These are phyloP conservation scores for Microctonus brassicae DNA, from an alignment of 2,888 invertebrate genomes.

Conservation along the genomic window DNA sequence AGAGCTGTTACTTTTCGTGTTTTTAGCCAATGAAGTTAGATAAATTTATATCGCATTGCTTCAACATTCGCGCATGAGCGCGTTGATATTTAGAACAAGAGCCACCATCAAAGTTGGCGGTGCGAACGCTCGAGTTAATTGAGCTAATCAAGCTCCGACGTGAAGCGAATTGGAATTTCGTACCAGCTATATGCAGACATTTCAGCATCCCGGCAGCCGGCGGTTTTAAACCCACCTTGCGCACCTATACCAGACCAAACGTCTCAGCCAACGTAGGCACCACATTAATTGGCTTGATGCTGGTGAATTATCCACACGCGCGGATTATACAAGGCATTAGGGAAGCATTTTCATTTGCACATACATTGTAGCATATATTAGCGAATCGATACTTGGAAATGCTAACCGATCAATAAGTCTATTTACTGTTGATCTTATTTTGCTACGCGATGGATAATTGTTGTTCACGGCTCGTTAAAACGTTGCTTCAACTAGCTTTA, in stretches of 20 bases:
- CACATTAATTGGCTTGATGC: slow-evolving; percentile 45
- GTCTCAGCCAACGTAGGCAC: slow-evolving; percentile 20
- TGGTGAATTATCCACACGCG: slow-evolving; percentile 42
- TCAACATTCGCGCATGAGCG: background rate
- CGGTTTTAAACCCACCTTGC: slow-evolving; percentile 18
- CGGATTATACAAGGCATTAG: background rate
- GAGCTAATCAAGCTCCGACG: slow-evolving; percentile 29
- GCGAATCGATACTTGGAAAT: background rate
- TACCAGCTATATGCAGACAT: slow-evolving; percentile 27
- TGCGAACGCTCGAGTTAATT: slow-evolving; percentile 29
- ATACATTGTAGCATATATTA: background rate
- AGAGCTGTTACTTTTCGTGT: background rate
- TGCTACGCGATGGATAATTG: background rate
- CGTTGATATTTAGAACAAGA: slow-evolving; percentile 14
- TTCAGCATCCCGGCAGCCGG: slow-evolving; percentile 26
- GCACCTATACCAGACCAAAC: slow-evolving; percentile 5
- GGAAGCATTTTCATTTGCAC: background rate
- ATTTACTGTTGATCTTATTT: background rate
- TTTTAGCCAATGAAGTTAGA: background rate
- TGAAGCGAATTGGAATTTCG: slow-evolving; percentile 33
- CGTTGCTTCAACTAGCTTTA: background rate
- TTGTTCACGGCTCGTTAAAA: background rate
- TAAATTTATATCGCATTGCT: background rate
- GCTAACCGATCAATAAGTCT: background rate
- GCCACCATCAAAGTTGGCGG: slow-evolving; percentile 20